These are phyloP conservation scores for Streptopelia turtur DNA, from an alignment of 2,797 vertebrate genomes.

Conservation along the genomic window DNA sequence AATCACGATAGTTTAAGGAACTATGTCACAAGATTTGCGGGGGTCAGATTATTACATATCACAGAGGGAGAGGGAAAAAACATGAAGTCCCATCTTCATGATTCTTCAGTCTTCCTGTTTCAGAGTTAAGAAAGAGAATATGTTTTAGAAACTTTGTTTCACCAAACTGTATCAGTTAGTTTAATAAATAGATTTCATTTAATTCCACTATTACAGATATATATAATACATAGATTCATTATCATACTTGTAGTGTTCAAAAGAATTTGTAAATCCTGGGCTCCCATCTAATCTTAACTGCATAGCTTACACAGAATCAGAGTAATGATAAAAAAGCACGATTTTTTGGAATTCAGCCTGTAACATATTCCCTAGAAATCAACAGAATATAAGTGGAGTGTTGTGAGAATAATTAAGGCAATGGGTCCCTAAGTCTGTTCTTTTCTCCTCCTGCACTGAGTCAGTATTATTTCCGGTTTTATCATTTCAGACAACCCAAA, in stretches of 20 bases:
- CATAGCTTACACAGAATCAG: background rate
- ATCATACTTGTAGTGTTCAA: background rate
- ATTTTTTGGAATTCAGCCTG: background rate
- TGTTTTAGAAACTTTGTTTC: background rate
- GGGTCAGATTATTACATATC: background rate
- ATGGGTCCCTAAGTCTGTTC: background rate
- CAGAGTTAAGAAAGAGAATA: background rate
- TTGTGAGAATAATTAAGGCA: background rate
- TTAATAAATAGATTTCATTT: background rate
- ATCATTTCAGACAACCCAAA: slow-evolving; percentile 86
- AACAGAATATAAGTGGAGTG: background rate
- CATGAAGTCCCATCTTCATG: background rate
- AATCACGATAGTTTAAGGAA: background rate
- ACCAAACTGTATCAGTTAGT: background rate
- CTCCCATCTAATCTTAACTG: background rate
- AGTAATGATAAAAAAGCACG: background rate
- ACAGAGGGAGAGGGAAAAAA: background rate
- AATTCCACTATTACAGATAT: background rate
- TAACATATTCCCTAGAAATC: background rate
- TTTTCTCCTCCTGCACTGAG: background rate
- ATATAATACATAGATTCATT: background rate
- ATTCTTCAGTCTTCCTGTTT: background rate
- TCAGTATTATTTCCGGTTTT: slow-evolving; percentile 51
- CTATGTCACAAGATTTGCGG: background rate
- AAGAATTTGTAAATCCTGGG: background rate